These are phyloP conservation scores for Papilio polytes DNA, from an alignment of 1,140 invertebrate species.

Conservation along the genomic window DNA sequence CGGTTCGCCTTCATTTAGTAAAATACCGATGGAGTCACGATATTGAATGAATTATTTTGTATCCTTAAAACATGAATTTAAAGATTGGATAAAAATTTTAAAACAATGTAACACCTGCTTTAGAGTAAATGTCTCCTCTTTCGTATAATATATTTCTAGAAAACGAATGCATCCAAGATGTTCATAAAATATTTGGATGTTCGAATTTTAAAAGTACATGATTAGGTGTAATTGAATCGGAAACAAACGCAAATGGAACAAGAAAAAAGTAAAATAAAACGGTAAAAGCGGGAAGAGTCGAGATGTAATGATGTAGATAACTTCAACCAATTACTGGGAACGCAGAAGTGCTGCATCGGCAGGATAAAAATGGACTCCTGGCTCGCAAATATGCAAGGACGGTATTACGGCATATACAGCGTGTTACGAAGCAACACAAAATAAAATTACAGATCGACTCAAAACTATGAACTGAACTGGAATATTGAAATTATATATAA, in stretches of 20 bases:
- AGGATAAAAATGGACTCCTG: slow-evolving; percentile 72
- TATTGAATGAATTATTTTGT: slow-evolving; percentile 76
- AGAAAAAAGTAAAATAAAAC: slow-evolving; percentile 74
- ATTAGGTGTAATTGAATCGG: slow-evolving; percentile 80
- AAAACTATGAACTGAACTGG: background rate
- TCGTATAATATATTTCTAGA: background rate
- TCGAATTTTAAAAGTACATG: slow-evolving; percentile 45
- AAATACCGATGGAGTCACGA: slow-evolving; percentile 77
- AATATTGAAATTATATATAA: too few relatives aligned
- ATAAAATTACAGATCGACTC: background rate
- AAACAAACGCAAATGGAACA: slow-evolving; percentile 73
- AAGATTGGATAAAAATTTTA: slow-evolving; percentile 49
- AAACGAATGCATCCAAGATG: background rate
- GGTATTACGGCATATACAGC: slow-evolving; percentile 66
- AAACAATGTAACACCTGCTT: background rate
- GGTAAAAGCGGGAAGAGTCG: slow-evolving; percentile 71
- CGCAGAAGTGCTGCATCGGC: slow-evolving; percentile 77
- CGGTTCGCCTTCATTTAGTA: slow-evolving; percentile 79
- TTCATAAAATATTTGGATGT: slow-evolving; percentile 1
- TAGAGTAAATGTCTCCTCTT: background rate
- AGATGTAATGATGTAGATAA: slow-evolving; percentile 83
- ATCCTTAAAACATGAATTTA: slow-evolving; percentile 68
- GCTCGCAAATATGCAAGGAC: slow-evolving; percentile 75
- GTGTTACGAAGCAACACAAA: slow-evolving; percentile 3
- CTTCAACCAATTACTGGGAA: slow-evolving; percentile 79